Evolutionary conservation across 1,140 invertebrate species (phyloP).

Genomic region (Conus betulinus): DNA sequence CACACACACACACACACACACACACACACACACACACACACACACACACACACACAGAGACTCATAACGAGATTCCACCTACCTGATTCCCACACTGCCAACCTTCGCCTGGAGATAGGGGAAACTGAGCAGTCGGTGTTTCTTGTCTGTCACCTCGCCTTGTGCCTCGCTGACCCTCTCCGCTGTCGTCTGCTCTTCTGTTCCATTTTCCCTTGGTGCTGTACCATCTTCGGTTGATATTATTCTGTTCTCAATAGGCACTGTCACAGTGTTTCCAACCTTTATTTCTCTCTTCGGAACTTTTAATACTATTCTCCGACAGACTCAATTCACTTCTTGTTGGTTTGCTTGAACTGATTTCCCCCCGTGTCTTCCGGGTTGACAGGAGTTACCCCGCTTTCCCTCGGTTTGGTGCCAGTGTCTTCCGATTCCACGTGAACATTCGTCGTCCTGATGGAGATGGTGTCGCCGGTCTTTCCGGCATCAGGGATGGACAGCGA

Average conservation of each 20-base stretch:
- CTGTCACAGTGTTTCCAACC: no score
- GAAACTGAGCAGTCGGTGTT: no score
- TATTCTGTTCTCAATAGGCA: neutral
- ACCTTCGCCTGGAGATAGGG: no score
- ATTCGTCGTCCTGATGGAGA: neutral
- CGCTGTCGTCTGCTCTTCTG: neutral
- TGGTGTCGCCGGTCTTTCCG: neutral
- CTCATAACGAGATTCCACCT: no score
- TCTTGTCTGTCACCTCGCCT: no score
- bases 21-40: no score
- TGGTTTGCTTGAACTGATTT: neutral
- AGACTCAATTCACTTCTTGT: neutral
- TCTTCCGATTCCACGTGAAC: neutral
- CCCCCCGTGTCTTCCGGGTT: neutral
- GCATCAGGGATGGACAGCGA: neutral
- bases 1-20: no score
- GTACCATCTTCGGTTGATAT: neutral
- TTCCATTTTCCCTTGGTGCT: neutral
- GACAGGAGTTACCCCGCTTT: neutral
- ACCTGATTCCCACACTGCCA: no score
- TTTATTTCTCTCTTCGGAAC: neutral
- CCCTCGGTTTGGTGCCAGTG: neutral
- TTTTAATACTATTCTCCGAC: neutral
- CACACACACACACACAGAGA: no score
- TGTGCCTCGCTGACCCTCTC: no score